Evolutionary conservation across 2,113 vertebrate species (phyloP), one percentile per base, ranked within the genome.

Genomic region (Perca schrenkii): DNA sequence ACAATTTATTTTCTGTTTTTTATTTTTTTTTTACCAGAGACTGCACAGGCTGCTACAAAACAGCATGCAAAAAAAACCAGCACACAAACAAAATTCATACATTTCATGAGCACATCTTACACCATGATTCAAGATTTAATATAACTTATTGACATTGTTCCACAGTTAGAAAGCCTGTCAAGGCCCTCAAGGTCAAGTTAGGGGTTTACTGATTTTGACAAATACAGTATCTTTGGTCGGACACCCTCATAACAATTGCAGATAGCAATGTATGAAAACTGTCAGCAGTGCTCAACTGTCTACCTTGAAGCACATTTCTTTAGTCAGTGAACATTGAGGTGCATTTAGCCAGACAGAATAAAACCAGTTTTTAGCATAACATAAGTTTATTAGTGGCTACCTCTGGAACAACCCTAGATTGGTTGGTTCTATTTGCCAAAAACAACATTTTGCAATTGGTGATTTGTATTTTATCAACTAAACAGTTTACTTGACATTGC

Each of bases 201-300:
- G 10, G 31, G 21, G 15, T 64, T 67, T 52, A 53, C 53, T 22
- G 19, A 28, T 53, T 14, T 67, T 62, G 34, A 87, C 7, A 47
- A 66, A 68, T 46, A 34, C 34, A 34, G 34, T 34, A 61, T 69
- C 25, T 65, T 65, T 15, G n/a, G 7, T 22, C 43, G 22, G 7
- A 50, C 36, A 2, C n/a, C 57, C 5, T n/a, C 3, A 61, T 10
- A 28, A 19, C 70, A 3, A 68, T 17, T 3, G 7, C 13, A 54
- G 11, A n/a, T 3, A 56, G 71, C 34, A 78, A 49, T 19, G 8
- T 21, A 75, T 52, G 15, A 75, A 57, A 78, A 64, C 25, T 1
- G 13, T 53, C 47, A 54, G 0, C 28, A 21, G n/a, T 22, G 11
- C 11, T 22, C 15, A 22, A 25, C 11, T 25, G 54, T 25, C 11